Evolutionary conservation across 2,113 vertebrate genomes (phyloP), one percentile per base, ranked within the genome.

Genomic region (Marmota flaviventris): DNA sequence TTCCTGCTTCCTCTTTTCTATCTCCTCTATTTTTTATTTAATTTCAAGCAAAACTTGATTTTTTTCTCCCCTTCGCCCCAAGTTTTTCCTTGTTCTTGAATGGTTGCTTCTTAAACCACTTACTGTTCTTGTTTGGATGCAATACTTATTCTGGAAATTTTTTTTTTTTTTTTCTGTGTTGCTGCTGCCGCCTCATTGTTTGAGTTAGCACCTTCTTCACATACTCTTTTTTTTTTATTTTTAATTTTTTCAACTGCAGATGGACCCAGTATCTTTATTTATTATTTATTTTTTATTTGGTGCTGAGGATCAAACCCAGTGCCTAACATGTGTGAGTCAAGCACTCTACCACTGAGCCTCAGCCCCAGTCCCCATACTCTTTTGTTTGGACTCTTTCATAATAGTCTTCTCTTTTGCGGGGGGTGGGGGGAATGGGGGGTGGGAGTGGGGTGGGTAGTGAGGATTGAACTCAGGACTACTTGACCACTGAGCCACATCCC

Each of bases 11-110:
- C 29, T 39, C 25, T 53, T 82, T 58, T 72, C 12, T 9, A 0
- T 83, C 45, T 93, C 27, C 65, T 65, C 37, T 92, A 20, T 25
- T 89, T 79, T 91, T 51, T 2, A 16, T 83, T 37, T 78, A 32
- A 79, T 90, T 95, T 73, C 7, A 72, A 34, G 7, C 34, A 77
- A 29, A 88, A 63, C 24, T 94, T 92, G 69, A 14, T 48, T 92
- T 58, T 45, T 69, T 92, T 16, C 24, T 22, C 0, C 91, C 7
- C 7, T 34, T 48, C 77, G n/a, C 65, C 34, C 48, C 8, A 22
- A 58, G 56, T 58, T 58, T 58, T 58, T 63, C 76, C 13, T 70
- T 76, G 70, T 70, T 69, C 17, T 58, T 69, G 20, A 20, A 63
- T 51, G n/a, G 11, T 14, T 70, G 24, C 67, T 53, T 65, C 63